Evolutionary conservation across 2,113 vertebrate species (phyloP).

Genomic region (Campylomormyrus tamandua): DNA sequence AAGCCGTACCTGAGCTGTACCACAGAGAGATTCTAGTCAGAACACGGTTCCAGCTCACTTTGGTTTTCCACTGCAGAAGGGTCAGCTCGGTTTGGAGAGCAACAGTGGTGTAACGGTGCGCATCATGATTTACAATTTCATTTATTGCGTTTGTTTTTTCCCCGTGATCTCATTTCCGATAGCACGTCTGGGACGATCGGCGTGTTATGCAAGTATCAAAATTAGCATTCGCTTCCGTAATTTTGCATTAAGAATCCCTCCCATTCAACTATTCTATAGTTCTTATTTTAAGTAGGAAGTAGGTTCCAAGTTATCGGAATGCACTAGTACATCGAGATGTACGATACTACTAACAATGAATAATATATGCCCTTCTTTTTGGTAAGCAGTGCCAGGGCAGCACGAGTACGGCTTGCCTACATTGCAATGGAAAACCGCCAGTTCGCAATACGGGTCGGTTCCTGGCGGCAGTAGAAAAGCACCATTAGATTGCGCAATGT

Average conservation of each 20-base stretch:
- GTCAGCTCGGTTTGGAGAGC: neutral
- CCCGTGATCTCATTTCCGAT: neutral
- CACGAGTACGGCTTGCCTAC: neutral
- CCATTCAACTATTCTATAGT: neutral
- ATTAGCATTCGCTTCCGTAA: neutral
- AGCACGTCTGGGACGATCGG: neutral
- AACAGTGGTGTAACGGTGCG: neutral
- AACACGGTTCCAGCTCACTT: neutral
- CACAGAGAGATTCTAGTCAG: neutral
- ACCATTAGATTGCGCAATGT: neutral
- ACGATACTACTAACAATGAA: neutral
- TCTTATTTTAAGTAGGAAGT: neutral
- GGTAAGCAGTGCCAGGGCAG: neutral
- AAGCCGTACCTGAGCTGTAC: neutral
- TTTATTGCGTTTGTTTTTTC: neutral
- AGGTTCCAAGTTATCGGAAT: neutral
- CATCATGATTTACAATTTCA: neutral
- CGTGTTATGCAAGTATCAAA: neutral
- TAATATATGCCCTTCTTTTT: neutral
- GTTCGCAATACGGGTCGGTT: neutral
- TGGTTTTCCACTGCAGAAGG: neutral
- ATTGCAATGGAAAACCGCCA: neutral
- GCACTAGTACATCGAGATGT: too few species aligned
- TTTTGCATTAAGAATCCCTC: neutral
- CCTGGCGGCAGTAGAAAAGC: neutral